Conservation (phyloP, 2,797 vertebrate genomes). For the Odontamblyopus lacepedii region DNA sequence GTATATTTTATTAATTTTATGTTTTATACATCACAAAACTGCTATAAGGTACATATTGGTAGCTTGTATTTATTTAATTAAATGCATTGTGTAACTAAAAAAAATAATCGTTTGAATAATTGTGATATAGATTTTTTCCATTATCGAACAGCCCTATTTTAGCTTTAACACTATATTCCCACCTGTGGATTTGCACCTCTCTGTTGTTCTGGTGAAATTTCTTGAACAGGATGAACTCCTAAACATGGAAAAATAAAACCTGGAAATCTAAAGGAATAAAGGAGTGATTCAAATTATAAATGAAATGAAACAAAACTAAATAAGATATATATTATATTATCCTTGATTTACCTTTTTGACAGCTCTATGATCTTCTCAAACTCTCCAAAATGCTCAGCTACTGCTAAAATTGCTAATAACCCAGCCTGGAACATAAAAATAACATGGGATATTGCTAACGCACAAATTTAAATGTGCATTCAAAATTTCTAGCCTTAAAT, state of each 20-base stretch:
- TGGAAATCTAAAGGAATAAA: constrained; percentile 74
- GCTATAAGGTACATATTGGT: too few relatives aligned
- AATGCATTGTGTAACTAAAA: too few relatives aligned
- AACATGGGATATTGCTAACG: neutral
- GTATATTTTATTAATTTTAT: too few relatives aligned
- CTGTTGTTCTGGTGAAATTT: constrained; percentile 71
- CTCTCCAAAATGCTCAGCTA: constrained; percentile 88
- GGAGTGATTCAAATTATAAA: neutral
- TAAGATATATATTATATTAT: neutral
- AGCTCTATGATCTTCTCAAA: constrained; percentile 89
- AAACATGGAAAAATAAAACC: constrained; percentile 88
- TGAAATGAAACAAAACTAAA: neutral
- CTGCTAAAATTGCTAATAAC: constrained; percentile 83
- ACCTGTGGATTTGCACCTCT: constrained; percentile 85
- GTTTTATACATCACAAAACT: too few relatives aligned
- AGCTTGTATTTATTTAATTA: too few relatives aligned
- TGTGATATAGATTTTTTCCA: too few relatives aligned
- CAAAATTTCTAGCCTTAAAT: neutral
- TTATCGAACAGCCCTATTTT: too few relatives aligned
- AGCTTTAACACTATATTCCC: too few relatives aligned
- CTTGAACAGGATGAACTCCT: constrained; percentile 92
- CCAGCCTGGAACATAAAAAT: constrained; percentile 73
- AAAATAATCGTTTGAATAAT: too few relatives aligned
- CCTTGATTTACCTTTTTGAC: constrained; percentile 80
- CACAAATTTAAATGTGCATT: neutral